Evolutionary conservation across 2,797 vertebrate genomes (phyloP).

Genomic region (Sebastes melanostomus): DNA sequence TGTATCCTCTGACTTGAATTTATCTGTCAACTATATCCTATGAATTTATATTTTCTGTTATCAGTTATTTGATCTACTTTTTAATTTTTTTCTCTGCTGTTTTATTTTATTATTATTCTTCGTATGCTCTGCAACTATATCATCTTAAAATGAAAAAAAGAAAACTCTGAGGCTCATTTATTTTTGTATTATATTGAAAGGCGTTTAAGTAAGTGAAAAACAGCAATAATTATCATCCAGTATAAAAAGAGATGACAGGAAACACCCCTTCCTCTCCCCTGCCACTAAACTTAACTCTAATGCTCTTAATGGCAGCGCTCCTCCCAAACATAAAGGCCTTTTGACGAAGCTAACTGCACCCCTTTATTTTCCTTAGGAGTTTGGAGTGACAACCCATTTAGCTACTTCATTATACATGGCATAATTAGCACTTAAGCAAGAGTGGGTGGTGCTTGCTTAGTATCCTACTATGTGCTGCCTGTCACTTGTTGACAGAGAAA

Average conservation of each 20-base stretch:
- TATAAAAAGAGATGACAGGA: neutral
- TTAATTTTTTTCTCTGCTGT: rapidly evolving
- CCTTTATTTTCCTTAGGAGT: constrained; percentile 19
- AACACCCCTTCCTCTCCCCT: neutral
- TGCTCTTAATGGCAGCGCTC: constrained; percentile 23
- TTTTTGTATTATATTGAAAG: neutral
- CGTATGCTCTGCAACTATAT: neutral
- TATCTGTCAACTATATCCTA: neutral
- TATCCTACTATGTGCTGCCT: constrained; percentile 44
- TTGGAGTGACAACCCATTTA: constrained; percentile 51
- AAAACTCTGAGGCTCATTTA: neutral
- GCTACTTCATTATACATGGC: constrained; percentile 47
- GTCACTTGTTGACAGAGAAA: constrained; percentile 53
- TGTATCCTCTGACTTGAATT: neutral
- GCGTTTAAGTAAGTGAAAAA: neutral
- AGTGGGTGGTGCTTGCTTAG: constrained; percentile 49
- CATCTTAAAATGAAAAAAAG: neutral
- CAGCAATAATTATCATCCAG: neutral
- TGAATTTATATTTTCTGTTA: neutral
- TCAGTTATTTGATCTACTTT: neutral
- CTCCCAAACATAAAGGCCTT: constrained; percentile 18
- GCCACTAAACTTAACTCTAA: neutral
- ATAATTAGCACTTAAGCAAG: constrained; percentile 56
- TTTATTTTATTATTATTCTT: neutral
- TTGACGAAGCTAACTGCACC: constrained; percentile 1